Evolutionary conservation across 2,113 vertebrate species (phyloP).

Genomic region (Corythornis vintsioides): DNA sequence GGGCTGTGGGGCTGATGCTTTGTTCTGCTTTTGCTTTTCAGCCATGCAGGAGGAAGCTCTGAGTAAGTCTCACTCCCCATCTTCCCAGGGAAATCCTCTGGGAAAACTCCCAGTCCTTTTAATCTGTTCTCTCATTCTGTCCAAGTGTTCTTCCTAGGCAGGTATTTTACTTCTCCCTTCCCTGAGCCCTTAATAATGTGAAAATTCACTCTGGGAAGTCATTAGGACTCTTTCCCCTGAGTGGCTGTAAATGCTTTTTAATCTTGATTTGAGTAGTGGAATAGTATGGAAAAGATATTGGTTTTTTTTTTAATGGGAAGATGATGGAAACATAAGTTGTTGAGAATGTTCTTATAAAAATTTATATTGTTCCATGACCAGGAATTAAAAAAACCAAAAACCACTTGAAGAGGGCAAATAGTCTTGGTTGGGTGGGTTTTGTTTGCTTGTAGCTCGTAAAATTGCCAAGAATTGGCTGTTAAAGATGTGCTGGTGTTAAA

Average conservation of each 20-base stretch:
- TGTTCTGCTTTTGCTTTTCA: background rate
- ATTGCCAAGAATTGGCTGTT: background rate
- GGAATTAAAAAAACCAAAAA: background rate
- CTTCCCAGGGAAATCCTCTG: background rate
- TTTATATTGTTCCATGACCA: background rate
- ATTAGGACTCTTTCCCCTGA: too few species aligned
- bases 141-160: background rate
- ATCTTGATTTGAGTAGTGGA: background rate
- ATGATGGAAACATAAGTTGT: background rate
- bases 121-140: background rate
- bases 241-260: background rate
- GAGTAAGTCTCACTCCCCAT: background rate
- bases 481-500: background rate
- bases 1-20: background rate
- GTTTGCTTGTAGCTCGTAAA: background rate
- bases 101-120: background rate
- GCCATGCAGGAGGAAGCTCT: background rate
- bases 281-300: background rate
- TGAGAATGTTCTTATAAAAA: background rate
- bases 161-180: background rate
- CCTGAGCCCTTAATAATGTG: too few species aligned
- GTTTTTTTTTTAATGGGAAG: rapidly evolving
- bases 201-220: background rate
- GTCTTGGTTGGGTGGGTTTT: background rate
- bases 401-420: background rate